phyloP scores from a whole-genome alignment of 2,888 invertebrate genomes.

The Dryobota labecula region DNA sequence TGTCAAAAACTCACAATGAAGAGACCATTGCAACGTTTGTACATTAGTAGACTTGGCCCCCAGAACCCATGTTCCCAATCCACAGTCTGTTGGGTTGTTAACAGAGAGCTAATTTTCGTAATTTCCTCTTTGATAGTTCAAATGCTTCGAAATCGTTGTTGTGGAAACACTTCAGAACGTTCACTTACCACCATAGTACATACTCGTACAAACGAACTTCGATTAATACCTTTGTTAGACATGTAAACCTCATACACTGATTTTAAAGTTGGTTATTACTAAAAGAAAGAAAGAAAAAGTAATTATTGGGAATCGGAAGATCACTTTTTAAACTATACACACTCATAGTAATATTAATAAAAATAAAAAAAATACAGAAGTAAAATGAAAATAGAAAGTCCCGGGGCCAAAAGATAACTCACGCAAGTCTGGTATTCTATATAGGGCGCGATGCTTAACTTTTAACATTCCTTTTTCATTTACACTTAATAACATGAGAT shows the following conservation, averaged over 20 bases:
- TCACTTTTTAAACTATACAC: too few relatives aligned
- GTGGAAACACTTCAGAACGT: constrained; percentile 31
- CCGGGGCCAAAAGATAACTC: too few relatives aligned
- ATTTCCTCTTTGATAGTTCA: constrained; percentile 13
- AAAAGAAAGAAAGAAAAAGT: too few relatives aligned
- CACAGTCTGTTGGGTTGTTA: not conserved
- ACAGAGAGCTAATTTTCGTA: constrained; percentile 10
- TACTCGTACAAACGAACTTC: not conserved
- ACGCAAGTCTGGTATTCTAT: too few relatives aligned
- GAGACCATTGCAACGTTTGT: too few relatives aligned
- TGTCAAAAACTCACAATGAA: too few relatives aligned
- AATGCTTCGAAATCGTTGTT: constrained; percentile 16
- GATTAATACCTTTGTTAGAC: not conserved
- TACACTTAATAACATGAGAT: constrained; percentile 1
- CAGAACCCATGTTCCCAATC: not conserved
- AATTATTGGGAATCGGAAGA: too few relatives aligned
- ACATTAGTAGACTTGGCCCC: too few relatives aligned
- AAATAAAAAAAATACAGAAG: too few relatives aligned
- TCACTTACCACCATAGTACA: not conserved
- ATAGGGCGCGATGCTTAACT: not conserved
- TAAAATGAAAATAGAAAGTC: too few relatives aligned
- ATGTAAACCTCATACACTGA: not conserved
- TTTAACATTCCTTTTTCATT: not conserved
- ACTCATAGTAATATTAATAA: too few relatives aligned
- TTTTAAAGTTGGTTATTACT: constrained; percentile 7